A percentile compares a stretch with the other conserved stretches of the same genome.
These are phyloP conservation scores for Nephrocerus scutellatus DNA, from an alignment of 2,888 invertebrate species.

Conservation along the genomic window DNA sequence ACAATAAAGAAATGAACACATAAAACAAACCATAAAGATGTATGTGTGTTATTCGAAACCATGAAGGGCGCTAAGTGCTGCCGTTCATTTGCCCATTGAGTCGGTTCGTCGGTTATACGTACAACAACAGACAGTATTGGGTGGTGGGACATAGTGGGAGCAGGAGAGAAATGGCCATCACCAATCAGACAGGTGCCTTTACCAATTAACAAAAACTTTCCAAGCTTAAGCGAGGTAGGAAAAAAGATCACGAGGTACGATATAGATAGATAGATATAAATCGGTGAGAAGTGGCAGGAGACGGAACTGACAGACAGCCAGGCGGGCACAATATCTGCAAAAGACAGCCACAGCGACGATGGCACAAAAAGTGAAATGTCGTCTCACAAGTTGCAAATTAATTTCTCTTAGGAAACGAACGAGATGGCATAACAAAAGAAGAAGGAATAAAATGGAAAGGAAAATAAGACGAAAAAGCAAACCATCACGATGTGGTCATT, in stretches of 20 bases:
- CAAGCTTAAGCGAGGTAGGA: no score
- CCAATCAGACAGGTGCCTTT: constrained; percentile 39
- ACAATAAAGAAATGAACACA: neutral
- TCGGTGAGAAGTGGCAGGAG: no score
- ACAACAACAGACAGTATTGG: no score
- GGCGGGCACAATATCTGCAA: no score
- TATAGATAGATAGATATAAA: no score
- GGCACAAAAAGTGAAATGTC: constrained; percentile 31
- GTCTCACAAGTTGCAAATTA: constrained; percentile 43
- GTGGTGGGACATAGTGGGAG: no score
- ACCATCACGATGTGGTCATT: no score
- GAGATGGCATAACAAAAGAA: neutral
- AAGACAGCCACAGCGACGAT: constrained; percentile 8
- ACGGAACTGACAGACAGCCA: constrained; percentile 5
- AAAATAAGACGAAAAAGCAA: neutral
- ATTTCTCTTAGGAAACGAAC: constrained; percentile 38
- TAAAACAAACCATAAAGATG: neutral
- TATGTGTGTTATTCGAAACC: no score
- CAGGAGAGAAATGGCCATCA: constrained; percentile 23
- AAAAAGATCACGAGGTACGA: no score
- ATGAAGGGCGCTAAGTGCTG: no score
- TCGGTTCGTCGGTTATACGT: no score
- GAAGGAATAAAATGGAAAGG: neutral
- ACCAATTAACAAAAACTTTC: constrained; percentile 44
- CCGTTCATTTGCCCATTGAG: no score